Conservation (phyloP, 2,888 invertebrate genomes). For the Beris morrisii region DNA sequence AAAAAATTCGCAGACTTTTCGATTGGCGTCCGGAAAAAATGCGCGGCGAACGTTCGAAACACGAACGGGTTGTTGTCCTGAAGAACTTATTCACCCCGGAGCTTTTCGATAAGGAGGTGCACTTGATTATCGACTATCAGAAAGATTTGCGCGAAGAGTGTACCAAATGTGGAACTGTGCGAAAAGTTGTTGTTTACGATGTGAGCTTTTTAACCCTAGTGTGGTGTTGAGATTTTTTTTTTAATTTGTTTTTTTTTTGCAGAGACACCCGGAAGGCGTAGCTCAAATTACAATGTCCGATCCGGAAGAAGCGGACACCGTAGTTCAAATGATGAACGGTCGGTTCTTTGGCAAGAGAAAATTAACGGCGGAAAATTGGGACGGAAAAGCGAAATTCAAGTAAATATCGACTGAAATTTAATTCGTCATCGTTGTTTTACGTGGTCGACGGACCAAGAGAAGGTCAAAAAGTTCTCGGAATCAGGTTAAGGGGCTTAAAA, state of each 20-base stretch:
- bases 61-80: slow-evolving; percentile 88
- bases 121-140: slow-evolving; percentile 86
- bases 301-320: slow-evolving; percentile 89
- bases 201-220: slow-evolving; percentile 59
- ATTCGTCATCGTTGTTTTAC: no score
- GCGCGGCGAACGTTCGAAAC: slow-evolving; percentile 80
- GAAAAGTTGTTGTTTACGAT: slow-evolving; percentile 89
- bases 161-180: slow-evolving; percentile 86
- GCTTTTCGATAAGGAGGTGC: slow-evolving; percentile 87
- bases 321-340: slow-evolving; percentile 82
- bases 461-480: no score
- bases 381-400: slow-evolving; percentile 92
- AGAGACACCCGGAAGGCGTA: slow-evolving; percentile 92
- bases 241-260: slow-evolving; percentile 35
- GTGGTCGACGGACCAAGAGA: no score
- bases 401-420: slow-evolving; percentile 45
- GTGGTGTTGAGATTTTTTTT: not conserved
- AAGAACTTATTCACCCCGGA: slow-evolving; percentile 90
- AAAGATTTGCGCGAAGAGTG: slow-evolving; percentile 89
- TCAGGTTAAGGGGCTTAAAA: no score
- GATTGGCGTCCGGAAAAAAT: slow-evolving; percentile 96
- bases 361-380: slow-evolving; percentile 88
- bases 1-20: slow-evolving; percentile 66
- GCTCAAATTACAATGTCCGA: slow-evolving; percentile 89
- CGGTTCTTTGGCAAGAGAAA: slow-evolving; percentile 87